phyloP scores from a whole-genome alignment of 2,797 vertebrate genomes.

The Mus caroli region DNA sequence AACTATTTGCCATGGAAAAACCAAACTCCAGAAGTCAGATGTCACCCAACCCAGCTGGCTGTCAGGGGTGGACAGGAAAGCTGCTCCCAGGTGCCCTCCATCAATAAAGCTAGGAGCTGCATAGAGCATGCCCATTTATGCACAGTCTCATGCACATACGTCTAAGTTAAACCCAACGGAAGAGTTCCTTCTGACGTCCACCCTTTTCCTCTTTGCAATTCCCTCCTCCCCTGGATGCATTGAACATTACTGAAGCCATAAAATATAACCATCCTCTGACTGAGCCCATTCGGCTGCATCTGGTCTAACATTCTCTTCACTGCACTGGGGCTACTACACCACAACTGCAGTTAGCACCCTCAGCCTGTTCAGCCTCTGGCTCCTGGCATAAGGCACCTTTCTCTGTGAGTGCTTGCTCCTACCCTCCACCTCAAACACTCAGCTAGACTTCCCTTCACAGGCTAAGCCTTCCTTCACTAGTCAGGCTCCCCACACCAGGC shows the following conservation, averaged over 20 bases:
- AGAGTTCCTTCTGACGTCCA: neutral
- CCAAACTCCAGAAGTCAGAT: neutral
- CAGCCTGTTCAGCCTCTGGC: neutral
- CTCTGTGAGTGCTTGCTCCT: neutral
- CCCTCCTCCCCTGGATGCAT: neutral
- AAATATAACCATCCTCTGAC: neutral
- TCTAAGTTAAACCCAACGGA: neutral
- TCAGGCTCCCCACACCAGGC: neutral
- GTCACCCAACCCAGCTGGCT: slow-evolving; percentile 10
- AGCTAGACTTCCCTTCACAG: neutral
- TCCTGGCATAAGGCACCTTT: neutral
- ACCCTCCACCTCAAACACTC: neutral
- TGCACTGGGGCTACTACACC: neutral
- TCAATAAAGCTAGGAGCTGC: neutral
- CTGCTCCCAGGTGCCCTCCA: neutral
- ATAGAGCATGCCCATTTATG: neutral
- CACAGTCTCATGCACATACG: too few relatives aligned
- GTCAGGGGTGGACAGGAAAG: neutral
- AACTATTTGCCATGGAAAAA: neutral
- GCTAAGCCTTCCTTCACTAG: neutral
- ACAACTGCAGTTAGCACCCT: neutral
- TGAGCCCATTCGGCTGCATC: neutral
- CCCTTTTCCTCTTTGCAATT: neutral
- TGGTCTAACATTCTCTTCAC: neutral
- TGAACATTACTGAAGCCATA: neutral